Conservation (phyloP, 2,888 invertebrate genomes). For the Empis stercorea region DNA sequence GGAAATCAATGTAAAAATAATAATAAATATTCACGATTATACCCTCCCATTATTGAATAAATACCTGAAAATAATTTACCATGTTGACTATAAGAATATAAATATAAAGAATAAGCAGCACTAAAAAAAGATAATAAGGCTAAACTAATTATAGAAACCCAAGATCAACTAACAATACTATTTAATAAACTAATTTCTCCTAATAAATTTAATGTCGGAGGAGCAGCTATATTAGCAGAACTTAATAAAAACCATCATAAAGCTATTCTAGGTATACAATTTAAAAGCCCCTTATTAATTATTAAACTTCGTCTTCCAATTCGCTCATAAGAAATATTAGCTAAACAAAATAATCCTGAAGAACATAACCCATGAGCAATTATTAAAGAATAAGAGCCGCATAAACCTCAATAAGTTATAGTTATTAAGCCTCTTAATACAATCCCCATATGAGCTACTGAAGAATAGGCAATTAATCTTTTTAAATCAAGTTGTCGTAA, state of each 20-base stretch:
- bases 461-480: conserved; percentile 55
- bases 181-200: conserved; percentile 52
- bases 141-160: conserved; percentile 40
- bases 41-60: conserved; percentile 39
- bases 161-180: conserved; percentile 42
- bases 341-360: conserved; percentile 51
- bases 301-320: conserved; percentile 45
- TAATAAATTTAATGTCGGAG: conserved; percentile 53
- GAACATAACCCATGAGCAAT: conserved; percentile 53
- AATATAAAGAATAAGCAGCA: conserved; percentile 49
- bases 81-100: conserved; percentile 51
- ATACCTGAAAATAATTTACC: conserved; percentile 40
- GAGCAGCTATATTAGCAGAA: conserved; percentile 50
- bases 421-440: conserved; percentile 45
- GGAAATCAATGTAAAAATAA: conserved; percentile 50
- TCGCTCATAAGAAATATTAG: conserved; percentile 50
- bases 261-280: conserved; percentile 43
- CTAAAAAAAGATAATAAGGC: conserved; percentile 50
- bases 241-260: conserved; percentile 54
- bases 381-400: conserved; percentile 45
- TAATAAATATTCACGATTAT: conserved; percentile 45
- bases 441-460: conserved; percentile 55
- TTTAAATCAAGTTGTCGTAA: conserved; percentile 57
- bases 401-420: conserved; percentile 41
- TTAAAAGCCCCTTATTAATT: conserved; percentile 50